These are phyloP conservation scores for Apostichopus leukothele DNA, from an alignment of 53 echinoderm and acorn worm species.

Conservation along the genomic window DNA sequence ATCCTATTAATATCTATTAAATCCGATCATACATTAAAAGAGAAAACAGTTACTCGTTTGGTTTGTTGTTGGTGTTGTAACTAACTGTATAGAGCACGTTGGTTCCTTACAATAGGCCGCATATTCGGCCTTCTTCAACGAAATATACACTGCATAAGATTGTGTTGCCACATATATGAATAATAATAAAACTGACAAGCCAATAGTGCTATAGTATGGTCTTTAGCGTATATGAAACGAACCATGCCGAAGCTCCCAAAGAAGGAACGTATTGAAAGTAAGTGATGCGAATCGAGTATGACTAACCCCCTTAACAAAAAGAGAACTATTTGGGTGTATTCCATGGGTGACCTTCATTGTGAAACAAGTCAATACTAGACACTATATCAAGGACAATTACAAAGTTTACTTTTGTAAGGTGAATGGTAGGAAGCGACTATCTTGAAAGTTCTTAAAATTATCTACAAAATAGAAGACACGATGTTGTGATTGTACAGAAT, in stretches of 20 bases:
- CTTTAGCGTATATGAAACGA: conserved; percentile 13
- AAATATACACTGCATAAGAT: conserved; percentile 13
- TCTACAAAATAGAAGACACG: no score
- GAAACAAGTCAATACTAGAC: conserved; percentile 1
- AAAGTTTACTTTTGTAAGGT: no score
- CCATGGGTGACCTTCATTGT: conserved; percentile 13
- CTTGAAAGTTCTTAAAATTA: no score
- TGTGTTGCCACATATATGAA: conserved; percentile 13
- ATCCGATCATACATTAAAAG: not conserved
- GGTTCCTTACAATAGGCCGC: not conserved
- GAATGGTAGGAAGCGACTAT: no score
- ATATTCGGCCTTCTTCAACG: conserved; percentile 13
- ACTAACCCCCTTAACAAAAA: not conserved
- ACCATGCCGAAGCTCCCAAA: conserved; percentile 5
- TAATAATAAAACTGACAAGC: conserved; percentile 13
- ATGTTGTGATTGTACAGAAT: no score
- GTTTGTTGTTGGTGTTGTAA: not conserved
- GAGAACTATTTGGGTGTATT: conserved; percentile 27
- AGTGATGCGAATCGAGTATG: conserved; percentile 14
- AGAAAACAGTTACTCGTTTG: not conserved
- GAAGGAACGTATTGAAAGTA: not conserved
- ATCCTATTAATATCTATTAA: not conserved
- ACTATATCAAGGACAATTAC: not conserved
- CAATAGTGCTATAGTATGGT: conserved; percentile 7
- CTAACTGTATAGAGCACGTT: not conserved